phyloP scores from a whole-genome alignment of 2,797 vertebrate genomes.

The Spatula versicolor region DNA sequence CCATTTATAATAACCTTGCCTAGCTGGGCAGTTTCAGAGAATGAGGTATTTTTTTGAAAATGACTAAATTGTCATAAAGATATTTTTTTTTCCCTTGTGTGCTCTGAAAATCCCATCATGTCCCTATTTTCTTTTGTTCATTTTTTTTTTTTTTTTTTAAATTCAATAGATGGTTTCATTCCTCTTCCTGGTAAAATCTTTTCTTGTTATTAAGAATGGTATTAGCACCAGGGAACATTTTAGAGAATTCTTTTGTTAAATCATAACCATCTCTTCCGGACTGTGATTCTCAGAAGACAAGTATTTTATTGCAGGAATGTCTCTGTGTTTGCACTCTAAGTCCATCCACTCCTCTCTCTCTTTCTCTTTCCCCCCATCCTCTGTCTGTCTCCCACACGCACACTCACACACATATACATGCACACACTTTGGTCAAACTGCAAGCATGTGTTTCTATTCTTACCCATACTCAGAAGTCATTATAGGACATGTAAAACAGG shows the following conservation, averaged over 20 bases:
- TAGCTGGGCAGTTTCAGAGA: not conserved
- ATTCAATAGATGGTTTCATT: not conserved
- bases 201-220: constrained; percentile 16
- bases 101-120: not conserved
- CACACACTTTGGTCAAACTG: not conserved
- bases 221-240: constrained; percentile 37
- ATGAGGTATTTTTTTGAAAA: not conserved
- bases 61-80: not conserved
- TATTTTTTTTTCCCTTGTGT: not conserved
- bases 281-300: constrained; percentile 11
- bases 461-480: constrained; percentile 12
- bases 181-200: constrained; percentile 3
- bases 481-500: constrained; percentile 39
- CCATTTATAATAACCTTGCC: constrained; percentile 16
- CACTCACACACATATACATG: not conserved
- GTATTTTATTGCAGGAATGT: constrained; percentile 38
- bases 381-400: constrained; percentile 39
- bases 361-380: not conserved
- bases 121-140: not conserved
- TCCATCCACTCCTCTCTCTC: not conserved
- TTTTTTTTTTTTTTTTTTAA: not conserved
- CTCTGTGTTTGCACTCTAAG: constrained; percentile 18
- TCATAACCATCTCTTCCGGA: constrained; percentile 20
- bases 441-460: constrained; percentile 34
- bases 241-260: constrained; percentile 43